phyloP scores from a whole-genome alignment of 1,140 invertebrate genomes.

The Diorhabda elongata region DNA sequence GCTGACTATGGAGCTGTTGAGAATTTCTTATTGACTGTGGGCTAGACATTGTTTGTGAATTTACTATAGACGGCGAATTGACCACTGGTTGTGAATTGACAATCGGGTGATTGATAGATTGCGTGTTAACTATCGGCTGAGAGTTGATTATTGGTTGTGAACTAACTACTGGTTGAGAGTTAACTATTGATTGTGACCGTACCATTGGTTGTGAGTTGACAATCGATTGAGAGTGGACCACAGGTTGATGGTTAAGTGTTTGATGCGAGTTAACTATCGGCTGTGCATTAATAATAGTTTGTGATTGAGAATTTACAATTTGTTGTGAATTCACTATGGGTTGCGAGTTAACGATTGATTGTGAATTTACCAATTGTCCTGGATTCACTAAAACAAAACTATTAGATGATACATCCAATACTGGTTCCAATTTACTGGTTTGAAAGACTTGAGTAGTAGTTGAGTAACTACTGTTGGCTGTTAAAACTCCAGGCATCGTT shows the following conservation, averaged over 20 bases:
- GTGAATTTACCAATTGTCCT: slow-evolving; percentile 39
- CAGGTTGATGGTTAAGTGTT: not conserved
- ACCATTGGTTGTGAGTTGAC: slow-evolving; percentile 48
- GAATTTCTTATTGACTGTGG: not conserved
- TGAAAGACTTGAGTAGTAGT: slow-evolving; percentile 79
- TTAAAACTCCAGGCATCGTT: slow-evolving; percentile 69
- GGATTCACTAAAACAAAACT: slow-evolving; percentile 67
- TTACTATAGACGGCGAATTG: slow-evolving; percentile 15
- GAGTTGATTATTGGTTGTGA: slow-evolving; percentile 17
- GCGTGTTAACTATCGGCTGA: slow-evolving; percentile 13
- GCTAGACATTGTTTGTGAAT: not conserved
- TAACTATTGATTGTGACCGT: slow-evolving; percentile 48
- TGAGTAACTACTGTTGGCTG: slow-evolving; percentile 72
- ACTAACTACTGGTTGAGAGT: slow-evolving; percentile 30
- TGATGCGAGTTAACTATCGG: slow-evolving; percentile 22
- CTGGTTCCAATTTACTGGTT: slow-evolving; percentile 75
- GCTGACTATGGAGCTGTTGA: not conserved
- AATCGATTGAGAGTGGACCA: slow-evolving; percentile 5
- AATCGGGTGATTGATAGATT: slow-evolving; percentile 10
- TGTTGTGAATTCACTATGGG: slow-evolving; percentile 17
- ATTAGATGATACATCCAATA: slow-evolving; percentile 63
- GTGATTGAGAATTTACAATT: slow-evolving; percentile 16
- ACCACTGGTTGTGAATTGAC: slow-evolving; percentile 21
- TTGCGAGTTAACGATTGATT: slow-evolving; percentile 25
- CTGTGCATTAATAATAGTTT: slow-evolving; percentile 20